These are phyloP conservation scores for Propithecus coquereli DNA, from an alignment of 2,113 vertebrate genomes.

Conservation along the genomic window DNA sequence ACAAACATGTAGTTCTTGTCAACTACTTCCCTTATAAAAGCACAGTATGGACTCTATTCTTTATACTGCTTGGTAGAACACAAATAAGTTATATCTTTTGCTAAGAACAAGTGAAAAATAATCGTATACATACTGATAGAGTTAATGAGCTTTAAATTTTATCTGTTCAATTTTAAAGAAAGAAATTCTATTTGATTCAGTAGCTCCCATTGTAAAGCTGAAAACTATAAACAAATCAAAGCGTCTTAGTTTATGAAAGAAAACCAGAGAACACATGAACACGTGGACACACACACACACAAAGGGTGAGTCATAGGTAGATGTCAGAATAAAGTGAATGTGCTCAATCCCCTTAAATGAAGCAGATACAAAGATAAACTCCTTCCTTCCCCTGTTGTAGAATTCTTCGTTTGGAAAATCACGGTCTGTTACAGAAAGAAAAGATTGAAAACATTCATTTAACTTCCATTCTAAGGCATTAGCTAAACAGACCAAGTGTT, in stretches of 20 bases:
- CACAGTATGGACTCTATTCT: background rate
- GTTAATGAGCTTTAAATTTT: background rate
- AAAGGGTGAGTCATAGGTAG: background rate
- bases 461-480: constrained; percentile 47
- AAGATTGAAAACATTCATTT: constrained; percentile 36
- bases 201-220: background rate
- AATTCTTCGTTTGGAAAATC: constrained; percentile 35
- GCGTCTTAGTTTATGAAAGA: background rate
- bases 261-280: background rate
- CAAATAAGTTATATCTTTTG: background rate
- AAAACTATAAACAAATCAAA: background rate
- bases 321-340: background rate
- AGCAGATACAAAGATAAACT: background rate
- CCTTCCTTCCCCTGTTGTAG: background rate
- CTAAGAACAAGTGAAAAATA: background rate
- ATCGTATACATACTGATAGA: background rate
- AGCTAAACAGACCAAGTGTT: constrained; percentile 31
- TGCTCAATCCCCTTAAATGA: background rate
- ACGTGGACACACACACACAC: background rate
- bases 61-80: background rate
- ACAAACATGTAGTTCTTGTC: background rate
- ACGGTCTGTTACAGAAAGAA: background rate
- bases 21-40: background rate
- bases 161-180: constrained; percentile 15
- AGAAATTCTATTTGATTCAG: background rate